phyloP scores from a whole-genome alignment of 2,797 vertebrate genomes.

The Discoglossus pictus region DNA sequence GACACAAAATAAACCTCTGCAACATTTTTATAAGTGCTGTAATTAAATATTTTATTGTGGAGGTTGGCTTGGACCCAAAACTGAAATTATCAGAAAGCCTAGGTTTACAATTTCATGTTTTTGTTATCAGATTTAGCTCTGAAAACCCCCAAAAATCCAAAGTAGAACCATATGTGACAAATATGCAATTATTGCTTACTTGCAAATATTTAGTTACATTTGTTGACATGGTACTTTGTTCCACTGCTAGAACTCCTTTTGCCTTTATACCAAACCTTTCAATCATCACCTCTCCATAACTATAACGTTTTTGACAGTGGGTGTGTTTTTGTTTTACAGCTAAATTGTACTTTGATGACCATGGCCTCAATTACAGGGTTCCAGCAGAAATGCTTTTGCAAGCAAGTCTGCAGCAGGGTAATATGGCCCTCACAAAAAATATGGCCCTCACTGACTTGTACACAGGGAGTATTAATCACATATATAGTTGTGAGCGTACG shows the following conservation, averaged over 20 bases:
- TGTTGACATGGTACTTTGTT: constrained; percentile 46
- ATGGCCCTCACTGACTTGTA: too few species aligned
- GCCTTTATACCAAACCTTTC: constrained; percentile 22
- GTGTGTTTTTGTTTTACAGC: not conserved
- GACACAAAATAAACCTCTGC: not conserved
- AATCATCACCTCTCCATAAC: constrained; percentile 26
- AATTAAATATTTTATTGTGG: constrained; percentile 30
- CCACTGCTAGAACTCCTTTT: constrained; percentile 34
- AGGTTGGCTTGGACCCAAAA: constrained; percentile 14
- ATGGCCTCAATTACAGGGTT: too few species aligned
- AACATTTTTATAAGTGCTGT: not conserved
- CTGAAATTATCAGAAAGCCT: constrained; percentile 5
- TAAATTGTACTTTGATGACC: too few species aligned
- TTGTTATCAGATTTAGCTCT: constrained; percentile 39
- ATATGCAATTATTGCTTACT: constrained; percentile 33
- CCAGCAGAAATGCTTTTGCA: too few species aligned
- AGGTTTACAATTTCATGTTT: constrained; percentile 32
- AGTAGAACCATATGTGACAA: constrained; percentile 40
- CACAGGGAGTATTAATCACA: too few species aligned
- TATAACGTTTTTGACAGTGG: not conserved
- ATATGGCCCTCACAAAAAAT: too few species aligned
- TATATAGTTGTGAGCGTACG: too few species aligned
- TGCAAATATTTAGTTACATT: constrained; percentile 45
- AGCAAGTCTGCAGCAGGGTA: too few species aligned
- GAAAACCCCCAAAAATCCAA: constrained; percentile 26